Percentiles rank a stretch among this genome's conserved stretches.
These are phyloP conservation scores for Paramisgurnus dabryanus DNA, from an alignment of 2,113 vertebrate genomes.

Conservation along the genomic window DNA sequence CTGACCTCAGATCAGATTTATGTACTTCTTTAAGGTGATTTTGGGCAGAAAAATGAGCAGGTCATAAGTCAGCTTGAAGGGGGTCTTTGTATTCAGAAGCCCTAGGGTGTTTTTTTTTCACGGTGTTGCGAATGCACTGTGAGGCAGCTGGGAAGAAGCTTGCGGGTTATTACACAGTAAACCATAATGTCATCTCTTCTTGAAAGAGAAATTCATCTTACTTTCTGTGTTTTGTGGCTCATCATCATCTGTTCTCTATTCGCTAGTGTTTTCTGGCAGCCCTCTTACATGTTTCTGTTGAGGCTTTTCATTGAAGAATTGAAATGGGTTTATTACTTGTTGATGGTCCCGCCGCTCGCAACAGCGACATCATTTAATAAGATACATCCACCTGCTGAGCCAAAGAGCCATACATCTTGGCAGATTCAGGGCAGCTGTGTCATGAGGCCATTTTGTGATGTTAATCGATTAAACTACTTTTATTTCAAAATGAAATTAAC, in stretches of 20 bases:
- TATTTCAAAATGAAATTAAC: no score
- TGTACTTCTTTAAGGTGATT: background rate
- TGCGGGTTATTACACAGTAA: constrained; percentile 38
- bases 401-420: no score
- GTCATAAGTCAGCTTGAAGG: background rate
- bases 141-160: constrained; percentile 36
- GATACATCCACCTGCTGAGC: no score
- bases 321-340: constrained; percentile 62
- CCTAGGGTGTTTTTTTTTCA: background rate
- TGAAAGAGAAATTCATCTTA: constrained; percentile 39
- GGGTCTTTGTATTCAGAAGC: background rate
- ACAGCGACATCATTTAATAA: background rate
- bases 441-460: no score
- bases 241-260: constrained; percentile 18
- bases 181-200: constrained; percentile 36
- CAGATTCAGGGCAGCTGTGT: no score
- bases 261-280: constrained; percentile 1
- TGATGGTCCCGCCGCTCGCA: background rate
- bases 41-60: background rate
- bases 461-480: no score
- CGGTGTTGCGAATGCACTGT: background rate
- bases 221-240: constrained; percentile 30
- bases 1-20: background rate
- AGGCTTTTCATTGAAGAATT: constrained; percentile 32
- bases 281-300: background rate